Evolutionary conservation across 1,140 invertebrate species (phyloP).

Genomic region (Luehdorfia chinensis): DNA sequence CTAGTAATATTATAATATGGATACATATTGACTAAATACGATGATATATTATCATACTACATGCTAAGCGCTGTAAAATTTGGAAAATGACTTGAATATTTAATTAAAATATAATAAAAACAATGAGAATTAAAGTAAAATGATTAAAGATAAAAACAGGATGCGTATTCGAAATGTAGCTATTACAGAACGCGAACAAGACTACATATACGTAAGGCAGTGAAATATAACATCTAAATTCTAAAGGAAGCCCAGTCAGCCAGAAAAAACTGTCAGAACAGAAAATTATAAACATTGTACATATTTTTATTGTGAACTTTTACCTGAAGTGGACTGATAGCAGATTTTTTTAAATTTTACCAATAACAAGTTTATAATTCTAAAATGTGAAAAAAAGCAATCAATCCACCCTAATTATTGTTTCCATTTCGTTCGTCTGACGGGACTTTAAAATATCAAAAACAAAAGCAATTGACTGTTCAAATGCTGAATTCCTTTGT

Average conservation of each 20-base stretch:
- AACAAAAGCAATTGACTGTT: constrained; percentile 26
- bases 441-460: constrained; percentile 17
- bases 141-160: no score
- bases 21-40: background rate
- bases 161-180: no score
- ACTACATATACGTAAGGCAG: background rate
- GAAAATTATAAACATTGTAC: no score
- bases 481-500: constrained; percentile 75
- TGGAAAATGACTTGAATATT: background rate
- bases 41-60: constrained; percentile 1
- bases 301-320: no score
- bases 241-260: constrained; percentile 16
- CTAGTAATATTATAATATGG: no score
- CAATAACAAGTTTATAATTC: no score
- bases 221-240: background rate
- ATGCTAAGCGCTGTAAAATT: constrained; percentile 8
- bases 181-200: constrained; percentile 2
- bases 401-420: background rate
- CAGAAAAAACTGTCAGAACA: constrained; percentile 3
- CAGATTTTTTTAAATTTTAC: no score
- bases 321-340: no score
- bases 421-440: constrained; percentile 15
- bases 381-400: background rate
- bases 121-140: no score
- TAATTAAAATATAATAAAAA: background rate